phyloP scores from a whole-genome alignment of 2,888 invertebrate species.

The Drosophila hamatofila region DNA sequence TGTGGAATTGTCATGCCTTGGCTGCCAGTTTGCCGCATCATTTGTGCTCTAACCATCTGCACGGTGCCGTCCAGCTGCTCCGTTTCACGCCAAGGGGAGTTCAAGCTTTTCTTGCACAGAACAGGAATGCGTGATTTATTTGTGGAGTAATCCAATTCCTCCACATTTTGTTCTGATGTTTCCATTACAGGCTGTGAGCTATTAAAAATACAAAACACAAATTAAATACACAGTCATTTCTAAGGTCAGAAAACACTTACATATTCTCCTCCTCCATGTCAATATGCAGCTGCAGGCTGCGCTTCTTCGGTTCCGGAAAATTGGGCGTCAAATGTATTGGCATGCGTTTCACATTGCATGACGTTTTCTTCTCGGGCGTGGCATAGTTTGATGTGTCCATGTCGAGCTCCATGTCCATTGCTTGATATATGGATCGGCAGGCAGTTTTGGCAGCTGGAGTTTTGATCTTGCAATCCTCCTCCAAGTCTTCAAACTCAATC shows the following conservation, averaged over 20 bases:
- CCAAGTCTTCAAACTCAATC: conserved; percentile 63
- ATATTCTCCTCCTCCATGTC: conserved; percentile 22
- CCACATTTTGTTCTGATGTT: not conserved
- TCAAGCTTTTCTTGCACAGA: conserved; percentile 18
- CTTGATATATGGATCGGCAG: conserved; percentile 2
- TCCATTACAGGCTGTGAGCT: conserved; percentile 16
- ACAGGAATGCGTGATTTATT: conserved; percentile 43
- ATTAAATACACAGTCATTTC: not conserved
- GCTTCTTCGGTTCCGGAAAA: conserved; percentile 70
- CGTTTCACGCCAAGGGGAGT: conserved; percentile 18
- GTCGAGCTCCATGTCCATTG: conserved; percentile 34
- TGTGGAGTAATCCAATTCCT: not conserved
- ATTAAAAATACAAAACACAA: not conserved
- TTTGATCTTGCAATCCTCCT: conserved; percentile 38
- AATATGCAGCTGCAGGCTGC: conserved; percentile 41
- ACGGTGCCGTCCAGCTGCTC: conserved; percentile 42
- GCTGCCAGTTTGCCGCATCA: conserved; percentile 22
- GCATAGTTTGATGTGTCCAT: conserved; percentile 21
- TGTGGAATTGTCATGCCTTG: conserved; percentile 7
- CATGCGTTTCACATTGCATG: conserved; percentile 41
- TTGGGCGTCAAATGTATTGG: conserved; percentile 70
- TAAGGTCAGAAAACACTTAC: conserved; percentile 31
- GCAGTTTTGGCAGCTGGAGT: not conserved
- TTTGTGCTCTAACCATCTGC: conserved; percentile 41
- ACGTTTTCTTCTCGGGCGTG: conserved; percentile 1